A percentile compares a stretch with the other conserved stretches of the same genome.
Conservation (phyloP, 1,140 invertebrate genomes). For the Meloidogyne hapla region DNA sequence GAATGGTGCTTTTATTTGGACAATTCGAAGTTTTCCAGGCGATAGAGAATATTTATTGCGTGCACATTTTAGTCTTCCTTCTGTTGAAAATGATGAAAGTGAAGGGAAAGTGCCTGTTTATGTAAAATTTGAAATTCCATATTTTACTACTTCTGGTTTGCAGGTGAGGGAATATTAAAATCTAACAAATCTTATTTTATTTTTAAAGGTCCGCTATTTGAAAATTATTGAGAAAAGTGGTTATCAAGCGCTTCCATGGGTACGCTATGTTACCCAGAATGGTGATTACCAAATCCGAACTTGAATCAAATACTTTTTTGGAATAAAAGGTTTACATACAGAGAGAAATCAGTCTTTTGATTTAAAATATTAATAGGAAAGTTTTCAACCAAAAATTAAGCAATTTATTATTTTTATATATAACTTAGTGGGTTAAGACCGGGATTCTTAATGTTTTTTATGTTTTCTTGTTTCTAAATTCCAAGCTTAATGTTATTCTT, state of each 20-base stretch:
- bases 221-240: conserved; percentile 99
- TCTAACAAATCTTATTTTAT: too few relatives aligned
- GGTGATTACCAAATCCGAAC: conserved; percentile 95
- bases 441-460: too few relatives aligned
- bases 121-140: conserved; percentile 99
- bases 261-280: conserved; percentile 92
- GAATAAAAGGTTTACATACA: neutral
- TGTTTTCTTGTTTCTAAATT: too few relatives aligned
- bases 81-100: conserved; percentile 81
- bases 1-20: conserved; percentile 70
- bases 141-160: conserved; percentile 95
- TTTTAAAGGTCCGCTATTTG: conserved; percentile 77
- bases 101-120: conserved; percentile 97
- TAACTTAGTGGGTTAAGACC: too few relatives aligned
- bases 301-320: conserved; percentile 15
- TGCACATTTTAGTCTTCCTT: conserved; percentile 92
- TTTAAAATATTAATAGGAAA: too few relatives aligned
- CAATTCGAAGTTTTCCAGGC: conserved; percentile 67
- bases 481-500: too few relatives aligned
- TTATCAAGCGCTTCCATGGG: conserved; percentile 98
- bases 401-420: too few relatives aligned
- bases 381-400: too few relatives aligned
- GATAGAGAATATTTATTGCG: conserved; percentile 99
- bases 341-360: neutral
- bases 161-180: conserved; percentile 32